phyloP scores from a whole-genome alignment of 1,140 invertebrate species.

The Episyrphus balteatus region DNA sequence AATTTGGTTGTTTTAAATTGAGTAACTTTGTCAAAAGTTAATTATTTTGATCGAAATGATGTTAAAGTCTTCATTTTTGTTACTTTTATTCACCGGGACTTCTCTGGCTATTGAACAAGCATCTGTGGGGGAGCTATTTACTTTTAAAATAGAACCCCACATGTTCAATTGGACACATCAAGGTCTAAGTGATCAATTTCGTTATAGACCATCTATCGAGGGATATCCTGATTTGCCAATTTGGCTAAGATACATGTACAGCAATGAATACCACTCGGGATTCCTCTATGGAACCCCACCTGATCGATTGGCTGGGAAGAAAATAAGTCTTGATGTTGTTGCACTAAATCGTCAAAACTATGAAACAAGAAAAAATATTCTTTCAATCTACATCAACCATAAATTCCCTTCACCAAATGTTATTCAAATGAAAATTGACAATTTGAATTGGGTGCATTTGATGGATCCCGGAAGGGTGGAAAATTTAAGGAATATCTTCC shows the following conservation, averaged over 20 bases:
- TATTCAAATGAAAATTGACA: conserved; percentile 78
- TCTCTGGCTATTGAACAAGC: conserved; percentile 24
- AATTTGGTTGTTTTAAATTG: neutral
- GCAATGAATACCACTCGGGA: conserved; percentile 55
- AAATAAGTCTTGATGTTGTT: conserved; percentile 58
- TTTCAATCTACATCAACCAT: conserved; percentile 51
- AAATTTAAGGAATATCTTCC: conserved; percentile 62
- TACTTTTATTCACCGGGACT: neutral
- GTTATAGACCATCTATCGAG: conserved; percentile 27
- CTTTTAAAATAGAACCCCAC: conserved; percentile 48
- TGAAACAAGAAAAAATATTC: conserved; percentile 53
- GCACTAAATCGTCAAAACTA: conserved; percentile 66
- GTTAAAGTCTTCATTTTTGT: neutral
- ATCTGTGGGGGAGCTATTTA: conserved; percentile 52
- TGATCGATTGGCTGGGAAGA: conserved; percentile 40
- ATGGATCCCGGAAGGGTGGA: conserved; percentile 45
- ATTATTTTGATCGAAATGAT: too few relatives aligned
- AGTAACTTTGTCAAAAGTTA: too few relatives aligned
- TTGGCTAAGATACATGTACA: conserved; percentile 75
- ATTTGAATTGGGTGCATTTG: conserved; percentile 52
- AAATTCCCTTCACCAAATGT: conserved; percentile 62
- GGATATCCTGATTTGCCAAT: conserved; percentile 61
- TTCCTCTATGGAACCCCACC: conserved; percentile 73
- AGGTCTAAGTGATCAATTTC: conserved; percentile 38
- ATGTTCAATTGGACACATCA: conserved; percentile 59